Conservation (phyloP, 92 coral and sea anemone genomes). For the Zoanthus sansibaricus region DNA sequence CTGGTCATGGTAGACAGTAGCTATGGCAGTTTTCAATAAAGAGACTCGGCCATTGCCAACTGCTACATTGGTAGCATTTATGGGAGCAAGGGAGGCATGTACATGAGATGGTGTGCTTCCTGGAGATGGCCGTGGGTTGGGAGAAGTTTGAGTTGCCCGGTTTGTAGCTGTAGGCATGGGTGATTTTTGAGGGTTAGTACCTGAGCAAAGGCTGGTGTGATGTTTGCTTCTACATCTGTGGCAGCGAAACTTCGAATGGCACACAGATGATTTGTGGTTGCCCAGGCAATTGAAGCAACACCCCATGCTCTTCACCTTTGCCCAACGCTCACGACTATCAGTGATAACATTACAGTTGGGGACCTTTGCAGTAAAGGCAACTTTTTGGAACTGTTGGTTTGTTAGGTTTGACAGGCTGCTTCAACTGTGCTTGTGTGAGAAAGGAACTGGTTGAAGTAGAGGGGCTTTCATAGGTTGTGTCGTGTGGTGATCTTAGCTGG, state of each 20-base stretch:
- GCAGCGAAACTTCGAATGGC: constrained; percentile 61
- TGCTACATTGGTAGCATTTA: no score
- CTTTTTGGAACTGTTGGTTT: background rate
- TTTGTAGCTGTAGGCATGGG: constrained; percentile 4
- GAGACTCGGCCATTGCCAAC: background rate
- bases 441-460: background rate
- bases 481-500: background rate
- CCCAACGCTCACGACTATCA: constrained; percentile 45
- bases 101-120: background rate
- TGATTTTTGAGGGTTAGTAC: background rate
- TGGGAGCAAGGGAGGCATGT: background rate
- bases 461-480: background rate
- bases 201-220: constrained; percentile 67
- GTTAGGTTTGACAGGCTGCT: background rate
- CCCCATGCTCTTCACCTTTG: constrained; percentile 45
- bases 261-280: constrained; percentile 54
- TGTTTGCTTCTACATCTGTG: constrained; percentile 44
- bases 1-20: constrained; percentile 15
- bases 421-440: background rate
- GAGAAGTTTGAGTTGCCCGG: background rate
- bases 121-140: constrained; percentile 7
- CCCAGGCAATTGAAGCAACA: constrained; percentile 30
- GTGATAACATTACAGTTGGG: background rate
- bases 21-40: background rate
- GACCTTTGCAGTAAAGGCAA: constrained; percentile 32